Evolutionary conservation across 1,140 invertebrate species (phyloP).

Genomic region (Streblospio benedicti): DNA sequence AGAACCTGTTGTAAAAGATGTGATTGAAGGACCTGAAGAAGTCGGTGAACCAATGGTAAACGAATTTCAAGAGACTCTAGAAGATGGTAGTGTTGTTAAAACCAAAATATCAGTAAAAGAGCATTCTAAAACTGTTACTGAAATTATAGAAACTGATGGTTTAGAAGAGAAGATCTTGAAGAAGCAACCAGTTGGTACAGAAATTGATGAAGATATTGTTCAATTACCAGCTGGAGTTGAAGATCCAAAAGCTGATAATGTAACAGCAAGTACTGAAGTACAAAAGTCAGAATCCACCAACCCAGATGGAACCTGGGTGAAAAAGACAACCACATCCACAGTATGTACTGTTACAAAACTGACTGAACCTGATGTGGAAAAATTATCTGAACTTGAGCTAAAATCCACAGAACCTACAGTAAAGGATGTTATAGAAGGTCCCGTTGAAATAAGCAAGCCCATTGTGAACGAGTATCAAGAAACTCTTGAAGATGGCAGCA

Average conservation of each 20-base stretch:
- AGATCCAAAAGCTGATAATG: not conserved
- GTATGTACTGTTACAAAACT: not conserved
- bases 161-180: not conserved
- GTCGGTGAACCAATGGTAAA: constrained; percentile 29
- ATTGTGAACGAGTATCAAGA: constrained; percentile 29
- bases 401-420: too few relatives aligned
- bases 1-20: not conserved
- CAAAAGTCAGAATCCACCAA: constrained; percentile 6
- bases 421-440: constrained; percentile 6
- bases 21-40: not conserved
- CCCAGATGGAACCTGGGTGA: constrained; percentile 13
- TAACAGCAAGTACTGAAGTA: constrained; percentile 1
- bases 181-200: not conserved
- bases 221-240: not conserved
- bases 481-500: constrained; percentile 1
- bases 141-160: not conserved
- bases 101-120: constrained; percentile 18
- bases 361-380: not conserved
- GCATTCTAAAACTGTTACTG: not conserved
- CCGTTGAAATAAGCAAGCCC: constrained; percentile 17
- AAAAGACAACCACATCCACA: constrained; percentile 3
- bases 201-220: not conserved
- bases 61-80: constrained; percentile 29
- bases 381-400: not conserved
- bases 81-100: constrained; percentile 32